Percentiles rank a stretch among this genome's conserved stretches.
phyloP scores from a whole-genome alignment of 2,888 invertebrate species.

The Cantharis nigra region DNA sequence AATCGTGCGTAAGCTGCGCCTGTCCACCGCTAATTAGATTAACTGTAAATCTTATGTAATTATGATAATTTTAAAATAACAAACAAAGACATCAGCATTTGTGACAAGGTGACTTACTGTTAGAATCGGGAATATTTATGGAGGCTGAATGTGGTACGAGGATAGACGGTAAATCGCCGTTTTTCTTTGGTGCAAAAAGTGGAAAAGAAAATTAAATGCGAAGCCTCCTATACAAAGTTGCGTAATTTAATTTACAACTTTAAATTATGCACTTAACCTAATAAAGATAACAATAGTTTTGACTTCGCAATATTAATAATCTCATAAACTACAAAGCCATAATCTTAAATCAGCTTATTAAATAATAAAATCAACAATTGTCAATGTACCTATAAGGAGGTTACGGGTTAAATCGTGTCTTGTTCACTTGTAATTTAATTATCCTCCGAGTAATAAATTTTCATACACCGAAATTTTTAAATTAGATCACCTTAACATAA shows the following conservation, averaged over 20 bases:
- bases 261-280: not conserved
- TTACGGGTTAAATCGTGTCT: not conserved
- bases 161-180: constrained; percentile 37
- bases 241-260: not conserved
- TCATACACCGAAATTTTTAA: not conserved
- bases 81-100: constrained; percentile 51
- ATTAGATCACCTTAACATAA: not conserved
- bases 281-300: constrained; percentile 1
- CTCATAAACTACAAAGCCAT: not conserved
- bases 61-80: constrained; percentile 29
- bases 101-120: constrained; percentile 47
- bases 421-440: not conserved
- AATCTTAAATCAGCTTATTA: not conserved
- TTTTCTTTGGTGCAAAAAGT: not conserved
- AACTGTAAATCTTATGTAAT: constrained; percentile 2
- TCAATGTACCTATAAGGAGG: not conserved
- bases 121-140: constrained; percentile 40
- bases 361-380: not conserved
- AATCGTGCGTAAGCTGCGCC: constrained; percentile 12
- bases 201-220: not conserved
- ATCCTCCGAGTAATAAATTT: not conserved
- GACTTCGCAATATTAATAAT: not conserved
- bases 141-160: constrained; percentile 48
- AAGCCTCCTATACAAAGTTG: not conserved
- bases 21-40: not conserved